phyloP scores from a whole-genome alignment of 2,113 vertebrate genomes.

The Tragelaphus strepsiceros region DNA sequence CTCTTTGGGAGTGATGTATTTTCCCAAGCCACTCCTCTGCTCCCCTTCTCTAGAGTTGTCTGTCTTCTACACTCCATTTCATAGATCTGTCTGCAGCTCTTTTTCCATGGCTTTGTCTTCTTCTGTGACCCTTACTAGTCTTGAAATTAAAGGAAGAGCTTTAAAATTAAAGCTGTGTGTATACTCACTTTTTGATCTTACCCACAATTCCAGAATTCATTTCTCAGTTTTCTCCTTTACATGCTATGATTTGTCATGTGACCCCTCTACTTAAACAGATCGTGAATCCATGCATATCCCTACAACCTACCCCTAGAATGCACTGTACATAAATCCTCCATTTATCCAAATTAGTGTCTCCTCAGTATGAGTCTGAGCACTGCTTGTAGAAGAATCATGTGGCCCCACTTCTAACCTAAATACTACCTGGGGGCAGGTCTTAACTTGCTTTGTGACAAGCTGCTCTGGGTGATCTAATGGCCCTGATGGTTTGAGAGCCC shows the following conservation, averaged over 20 bases:
- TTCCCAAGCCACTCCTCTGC: background rate
- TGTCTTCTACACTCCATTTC: background rate
- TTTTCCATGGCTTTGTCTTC: background rate
- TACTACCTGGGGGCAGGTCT: background rate
- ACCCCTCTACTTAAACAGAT: background rate
- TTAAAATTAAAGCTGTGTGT: background rate
- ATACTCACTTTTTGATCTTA: background rate
- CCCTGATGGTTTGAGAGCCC: background rate
- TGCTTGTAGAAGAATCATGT: background rate
- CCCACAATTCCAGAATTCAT: background rate
- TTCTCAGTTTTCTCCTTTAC: background rate
- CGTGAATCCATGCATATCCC: background rate
- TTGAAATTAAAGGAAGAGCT: background rate
- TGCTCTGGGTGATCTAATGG: background rate
- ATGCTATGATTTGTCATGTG: background rate
- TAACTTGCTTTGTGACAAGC: background rate
- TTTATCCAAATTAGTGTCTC: background rate
- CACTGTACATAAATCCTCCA: background rate
- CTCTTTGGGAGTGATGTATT: background rate
- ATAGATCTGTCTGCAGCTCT: background rate
- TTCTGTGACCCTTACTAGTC: background rate
- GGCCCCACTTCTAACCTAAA: background rate
- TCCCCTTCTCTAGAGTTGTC: background rate
- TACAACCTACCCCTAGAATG: background rate
- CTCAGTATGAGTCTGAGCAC: background rate